Evolutionary conservation across 1,140 invertebrate genomes (phyloP).

Genomic region (Triops longicaudatus): DNA sequence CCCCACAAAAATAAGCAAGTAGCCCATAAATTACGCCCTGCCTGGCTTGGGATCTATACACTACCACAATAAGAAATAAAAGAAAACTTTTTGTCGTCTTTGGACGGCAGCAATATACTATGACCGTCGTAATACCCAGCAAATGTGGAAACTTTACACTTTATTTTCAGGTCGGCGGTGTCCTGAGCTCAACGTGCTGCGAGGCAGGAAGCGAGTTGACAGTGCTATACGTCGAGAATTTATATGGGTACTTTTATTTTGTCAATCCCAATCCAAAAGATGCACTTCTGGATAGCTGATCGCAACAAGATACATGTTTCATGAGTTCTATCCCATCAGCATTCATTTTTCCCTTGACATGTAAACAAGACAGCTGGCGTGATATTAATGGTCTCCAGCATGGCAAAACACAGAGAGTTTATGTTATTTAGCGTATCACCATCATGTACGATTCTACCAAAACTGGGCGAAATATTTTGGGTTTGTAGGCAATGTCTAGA

Average conservation of each 20-base stretch:
- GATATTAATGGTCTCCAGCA: not conserved
- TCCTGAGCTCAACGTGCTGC: not conserved
- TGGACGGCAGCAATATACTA: not conserved
- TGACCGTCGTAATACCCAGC: not conserved
- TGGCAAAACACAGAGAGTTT: not conserved
- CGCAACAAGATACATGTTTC: not conserved
- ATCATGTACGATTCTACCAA: not conserved
- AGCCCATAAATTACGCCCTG: not conserved
- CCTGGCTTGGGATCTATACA: not conserved
- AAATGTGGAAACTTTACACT: conserved; percentile 15
- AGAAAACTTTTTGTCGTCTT: not conserved
- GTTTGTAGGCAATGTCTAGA: not conserved
- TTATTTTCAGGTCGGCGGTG: not conserved
- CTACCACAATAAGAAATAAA: not conserved
- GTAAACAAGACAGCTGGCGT: not conserved
- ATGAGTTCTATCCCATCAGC: not conserved
- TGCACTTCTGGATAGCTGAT: not conserved
- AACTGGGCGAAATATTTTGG: not conserved
- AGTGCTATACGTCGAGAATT: not conserved
- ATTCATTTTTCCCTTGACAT: not conserved
- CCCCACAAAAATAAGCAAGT: not conserved
- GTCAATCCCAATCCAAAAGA: not conserved
- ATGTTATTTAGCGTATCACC: not conserved
- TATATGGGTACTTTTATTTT: not conserved
- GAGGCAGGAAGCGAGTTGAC: not conserved